Evolutionary conservation across 2,113 vertebrate species (phyloP).

Genomic region (Panthera leo): DNA sequence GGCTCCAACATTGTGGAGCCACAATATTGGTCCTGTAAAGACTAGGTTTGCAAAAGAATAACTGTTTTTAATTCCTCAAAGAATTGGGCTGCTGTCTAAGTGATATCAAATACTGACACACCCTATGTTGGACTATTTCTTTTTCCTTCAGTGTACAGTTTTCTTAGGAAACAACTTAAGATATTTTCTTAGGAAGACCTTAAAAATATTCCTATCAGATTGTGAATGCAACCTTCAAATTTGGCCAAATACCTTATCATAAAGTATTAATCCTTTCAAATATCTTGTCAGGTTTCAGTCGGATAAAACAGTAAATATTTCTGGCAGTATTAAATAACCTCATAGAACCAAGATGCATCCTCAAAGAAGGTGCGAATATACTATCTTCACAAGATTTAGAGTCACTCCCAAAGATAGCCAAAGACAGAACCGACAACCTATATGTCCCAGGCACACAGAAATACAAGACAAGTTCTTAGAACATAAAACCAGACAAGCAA

Average conservation of each 20-base stretch:
- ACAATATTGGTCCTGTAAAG: background rate
- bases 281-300: background rate
- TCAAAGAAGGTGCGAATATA: background rate
- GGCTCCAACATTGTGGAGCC: background rate
- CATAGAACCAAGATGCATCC: background rate
- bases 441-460: background rate
- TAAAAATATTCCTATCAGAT: background rate
- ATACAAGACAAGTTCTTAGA: background rate
- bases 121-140: background rate
- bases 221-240: background rate
- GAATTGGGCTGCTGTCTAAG: background rate
- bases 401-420: background rate
- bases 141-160: background rate
- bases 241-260: background rate
- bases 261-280: background rate
- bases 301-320: background rate
- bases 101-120: background rate
- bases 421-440: background rate
- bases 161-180: background rate
- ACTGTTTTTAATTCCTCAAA: background rate
- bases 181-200: background rate
- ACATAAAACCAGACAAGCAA: background rate
- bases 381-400: background rate
- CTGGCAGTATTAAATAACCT: background rate
- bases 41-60: background rate